Percentiles rank a stretch among this genome's conserved stretches.
phyloP scores from a whole-genome alignment of 2,888 invertebrate species.

The Hydraecia micacea region DNA sequence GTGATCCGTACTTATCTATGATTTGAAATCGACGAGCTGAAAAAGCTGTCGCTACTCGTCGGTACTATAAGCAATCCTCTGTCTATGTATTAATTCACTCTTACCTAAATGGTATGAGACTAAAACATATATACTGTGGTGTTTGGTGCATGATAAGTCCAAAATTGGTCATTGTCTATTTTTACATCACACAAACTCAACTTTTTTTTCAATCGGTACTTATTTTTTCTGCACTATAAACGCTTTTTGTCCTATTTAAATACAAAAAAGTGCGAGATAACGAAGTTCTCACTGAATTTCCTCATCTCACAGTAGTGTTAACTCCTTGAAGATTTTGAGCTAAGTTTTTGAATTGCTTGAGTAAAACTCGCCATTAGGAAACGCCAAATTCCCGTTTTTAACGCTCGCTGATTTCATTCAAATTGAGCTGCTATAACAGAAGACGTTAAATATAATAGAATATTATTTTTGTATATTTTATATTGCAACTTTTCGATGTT shows the following conservation, averaged over 20 bases:
- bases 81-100: neutral
- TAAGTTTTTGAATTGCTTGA: conserved; percentile 42
- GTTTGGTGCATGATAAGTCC: neutral
- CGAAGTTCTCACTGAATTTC: conserved; percentile 9
- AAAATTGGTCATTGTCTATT: neutral
- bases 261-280: conserved; percentile 11
- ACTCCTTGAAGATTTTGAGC: conserved; percentile 16
- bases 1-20: conserved; percentile 19
- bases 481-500: no score
- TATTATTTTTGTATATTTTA: neutral
- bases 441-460: neutral
- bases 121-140: neutral
- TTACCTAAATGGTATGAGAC: neutral
- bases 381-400: conserved; percentile 31
- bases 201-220: neutral
- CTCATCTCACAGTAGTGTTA: conserved; percentile 17
- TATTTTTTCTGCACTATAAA: conserved; percentile 1
- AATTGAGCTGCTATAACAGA: conserved; percentile 14
- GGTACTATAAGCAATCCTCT: neutral
- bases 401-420: conserved; percentile 28
- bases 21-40: conserved; percentile 12
- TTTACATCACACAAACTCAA: no score
- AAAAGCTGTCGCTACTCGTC: neutral
- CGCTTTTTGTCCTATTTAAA: neutral
- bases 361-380: conserved; percentile 39